These are phyloP conservation scores for Ricordea florida DNA, from an alignment of 92 coral and sea anemone species.

Conservation along the genomic window DNA sequence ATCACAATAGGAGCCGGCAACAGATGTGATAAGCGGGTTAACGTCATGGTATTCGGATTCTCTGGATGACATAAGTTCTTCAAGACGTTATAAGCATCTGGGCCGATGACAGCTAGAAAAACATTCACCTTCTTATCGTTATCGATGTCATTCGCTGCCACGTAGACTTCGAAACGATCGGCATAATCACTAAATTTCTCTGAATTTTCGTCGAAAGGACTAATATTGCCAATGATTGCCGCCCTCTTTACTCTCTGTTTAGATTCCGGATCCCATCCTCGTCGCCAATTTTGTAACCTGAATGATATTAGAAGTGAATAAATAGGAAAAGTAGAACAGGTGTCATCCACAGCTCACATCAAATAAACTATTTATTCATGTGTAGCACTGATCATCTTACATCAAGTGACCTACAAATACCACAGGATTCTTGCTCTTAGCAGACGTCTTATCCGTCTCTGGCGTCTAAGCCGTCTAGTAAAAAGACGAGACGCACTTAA, in stretches of 20 bases:
- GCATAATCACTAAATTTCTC: slow-evolving; percentile 18
- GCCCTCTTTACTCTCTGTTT: not conserved
- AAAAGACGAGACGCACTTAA: no score
- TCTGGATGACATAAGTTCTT: slow-evolving; percentile 33
- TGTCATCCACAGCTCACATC: no score
- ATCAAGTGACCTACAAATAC: no score
- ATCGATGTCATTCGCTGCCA: slow-evolving; percentile 2
- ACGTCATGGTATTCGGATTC: slow-evolving; percentile 12
- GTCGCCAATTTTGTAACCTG: not conserved
- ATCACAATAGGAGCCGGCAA: slow-evolving; percentile 29
- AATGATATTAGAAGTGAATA: not conserved
- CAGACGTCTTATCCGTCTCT: no score
- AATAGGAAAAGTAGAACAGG: no score
- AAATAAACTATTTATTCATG: no score
- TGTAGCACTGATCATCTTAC: no score
- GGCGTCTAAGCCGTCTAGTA: no score
- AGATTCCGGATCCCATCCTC: not conserved
- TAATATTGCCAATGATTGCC: not conserved
- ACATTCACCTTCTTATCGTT: slow-evolving; percentile 8
- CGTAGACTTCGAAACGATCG: slow-evolving; percentile 5
- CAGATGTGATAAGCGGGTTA: not conserved
- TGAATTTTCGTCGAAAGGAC: not conserved
- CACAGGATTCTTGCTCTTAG: no score
- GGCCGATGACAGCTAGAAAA: slow-evolving; percentile 30
- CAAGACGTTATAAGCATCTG: slow-evolving; percentile 21